These are phyloP conservation scores for Limnephilus lunatus DNA, from an alignment of 2,888 invertebrate genomes.

Conservation along the genomic window DNA sequence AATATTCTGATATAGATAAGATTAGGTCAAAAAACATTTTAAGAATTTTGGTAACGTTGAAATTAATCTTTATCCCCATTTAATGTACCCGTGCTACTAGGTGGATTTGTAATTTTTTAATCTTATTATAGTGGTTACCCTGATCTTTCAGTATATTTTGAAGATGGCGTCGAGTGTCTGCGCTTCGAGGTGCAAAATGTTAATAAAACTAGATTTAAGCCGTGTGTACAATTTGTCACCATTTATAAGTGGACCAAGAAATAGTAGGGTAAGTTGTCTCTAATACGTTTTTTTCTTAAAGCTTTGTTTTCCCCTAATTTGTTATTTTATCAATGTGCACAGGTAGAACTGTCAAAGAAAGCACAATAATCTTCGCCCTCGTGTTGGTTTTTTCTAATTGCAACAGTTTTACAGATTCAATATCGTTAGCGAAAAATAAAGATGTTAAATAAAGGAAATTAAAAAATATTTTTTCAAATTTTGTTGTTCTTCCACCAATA, in stretches of 20 bases:
- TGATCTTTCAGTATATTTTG: constrained; percentile 72
- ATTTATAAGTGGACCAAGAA: constrained; percentile 75
- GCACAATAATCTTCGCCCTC: constrained; percentile 51
- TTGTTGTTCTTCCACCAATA: not conserved
- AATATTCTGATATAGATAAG: not conserved
- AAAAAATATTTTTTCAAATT: not conserved
- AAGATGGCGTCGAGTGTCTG: constrained; percentile 81
- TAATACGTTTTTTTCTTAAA: constrained; percentile 65
- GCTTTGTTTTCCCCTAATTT: constrained; percentile 27
- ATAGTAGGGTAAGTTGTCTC: constrained; percentile 74
- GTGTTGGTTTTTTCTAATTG: constrained; percentile 52
- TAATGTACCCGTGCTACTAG: not conserved
- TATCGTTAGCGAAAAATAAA: not conserved
- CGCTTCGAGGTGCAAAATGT: constrained; percentile 79
- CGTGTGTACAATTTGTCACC: constrained; percentile 78
- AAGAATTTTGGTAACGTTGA: not conserved
- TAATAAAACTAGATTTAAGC: constrained; percentile 80
- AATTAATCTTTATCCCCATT: not conserved
- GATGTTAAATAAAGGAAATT: not conserved
- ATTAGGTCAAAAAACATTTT: not conserved
- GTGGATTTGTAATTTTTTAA: not conserved
- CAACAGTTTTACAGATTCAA: constrained; percentile 12
- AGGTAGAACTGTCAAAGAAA: constrained; percentile 60
- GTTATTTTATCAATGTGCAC: constrained; percentile 14
- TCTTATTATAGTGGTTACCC: constrained; percentile 52